Percentiles rank a stretch among this genome's conserved stretches.
phyloP scores from a whole-genome alignment of 2,888 invertebrate genomes.

The Scaeva pyrastri region DNA sequence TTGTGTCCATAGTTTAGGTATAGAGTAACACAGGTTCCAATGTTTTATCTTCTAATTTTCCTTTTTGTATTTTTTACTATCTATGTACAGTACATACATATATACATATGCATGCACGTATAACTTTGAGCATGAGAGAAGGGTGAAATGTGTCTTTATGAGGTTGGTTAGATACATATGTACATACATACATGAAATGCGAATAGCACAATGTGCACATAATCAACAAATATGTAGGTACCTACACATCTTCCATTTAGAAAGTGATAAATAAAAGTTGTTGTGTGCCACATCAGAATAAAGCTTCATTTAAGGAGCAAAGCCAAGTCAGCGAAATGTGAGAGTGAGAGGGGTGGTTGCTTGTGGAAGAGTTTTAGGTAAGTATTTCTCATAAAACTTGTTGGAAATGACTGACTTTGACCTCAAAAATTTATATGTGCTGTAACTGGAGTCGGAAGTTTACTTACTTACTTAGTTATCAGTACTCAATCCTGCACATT shows the following conservation, averaged over 20 bases:
- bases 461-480: too few relatives aligned
- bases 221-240: neutral
- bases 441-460: neutral
- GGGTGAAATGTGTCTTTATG: neutral
- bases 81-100: too few relatives aligned
- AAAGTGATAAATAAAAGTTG: slow-evolving; percentile 57
- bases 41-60: neutral
- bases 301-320: neutral
- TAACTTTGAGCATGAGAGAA: too few relatives aligned
- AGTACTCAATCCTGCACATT: neutral
- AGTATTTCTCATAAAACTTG: slow-evolving; percentile 63
- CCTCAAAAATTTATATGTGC: slow-evolving; percentile 50
- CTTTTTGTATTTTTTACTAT: neutral
- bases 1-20: too few relatives aligned
- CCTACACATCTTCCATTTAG: slow-evolving; percentile 24
- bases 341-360: neutral
- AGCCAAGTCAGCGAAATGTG: neutral
- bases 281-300: slow-evolving; percentile 6
- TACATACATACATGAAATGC: too few relatives aligned
- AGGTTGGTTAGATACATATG: neutral
- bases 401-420: slow-evolving; percentile 70
- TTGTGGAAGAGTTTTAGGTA: slow-evolving; percentile 38
- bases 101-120: too few relatives aligned
- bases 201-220: neutral
- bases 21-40: neutral